A percentile compares a stretch with the other conserved stretches of the same genome.
Evolutionary conservation across 1,140 invertebrate genomes (phyloP).

Genomic region (Aphidius ervi): DNA sequence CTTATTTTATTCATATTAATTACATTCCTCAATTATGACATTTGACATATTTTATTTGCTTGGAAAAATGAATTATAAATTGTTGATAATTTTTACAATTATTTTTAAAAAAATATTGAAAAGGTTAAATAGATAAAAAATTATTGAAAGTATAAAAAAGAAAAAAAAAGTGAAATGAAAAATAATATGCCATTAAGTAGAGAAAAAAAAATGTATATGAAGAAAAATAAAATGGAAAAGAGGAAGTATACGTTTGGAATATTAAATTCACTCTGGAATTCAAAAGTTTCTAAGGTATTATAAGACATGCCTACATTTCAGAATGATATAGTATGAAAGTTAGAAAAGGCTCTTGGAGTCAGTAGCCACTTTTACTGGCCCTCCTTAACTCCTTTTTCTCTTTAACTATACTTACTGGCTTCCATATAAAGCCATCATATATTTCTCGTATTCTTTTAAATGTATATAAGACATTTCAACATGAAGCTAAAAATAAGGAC

Average conservation of each 20-base stretch:
- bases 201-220: constrained; percentile 1
- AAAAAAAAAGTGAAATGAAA: too few relatives aligned
- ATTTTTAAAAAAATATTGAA: background rate
- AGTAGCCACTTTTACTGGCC: constrained; percentile 21
- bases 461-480: constrained; percentile 41
- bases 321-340: constrained; percentile 52
- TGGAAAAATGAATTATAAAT: too few relatives aligned
- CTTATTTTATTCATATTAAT: background rate
- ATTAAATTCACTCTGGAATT: constrained; percentile 48
- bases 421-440: constrained; percentile 19
- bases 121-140: background rate
- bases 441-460: constrained; percentile 26
- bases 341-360: constrained; percentile 33
- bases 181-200: background rate
- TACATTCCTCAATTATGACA: background rate
- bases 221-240: constrained; percentile 23
- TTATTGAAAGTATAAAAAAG: background rate
- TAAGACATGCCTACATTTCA: constrained; percentile 41
- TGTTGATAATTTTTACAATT: too few relatives aligned
- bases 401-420: constrained; percentile 23
- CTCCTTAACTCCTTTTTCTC: constrained; percentile 15
- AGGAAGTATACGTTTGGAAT: constrained; percentile 31
- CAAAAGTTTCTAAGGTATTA: constrained; percentile 45
- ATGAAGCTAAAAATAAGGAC: too few relatives aligned
- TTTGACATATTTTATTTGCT: too few relatives aligned